phyloP scores from a whole-genome alignment of 2,888 invertebrate species.

The Habrosyne pyritoides region DNA sequence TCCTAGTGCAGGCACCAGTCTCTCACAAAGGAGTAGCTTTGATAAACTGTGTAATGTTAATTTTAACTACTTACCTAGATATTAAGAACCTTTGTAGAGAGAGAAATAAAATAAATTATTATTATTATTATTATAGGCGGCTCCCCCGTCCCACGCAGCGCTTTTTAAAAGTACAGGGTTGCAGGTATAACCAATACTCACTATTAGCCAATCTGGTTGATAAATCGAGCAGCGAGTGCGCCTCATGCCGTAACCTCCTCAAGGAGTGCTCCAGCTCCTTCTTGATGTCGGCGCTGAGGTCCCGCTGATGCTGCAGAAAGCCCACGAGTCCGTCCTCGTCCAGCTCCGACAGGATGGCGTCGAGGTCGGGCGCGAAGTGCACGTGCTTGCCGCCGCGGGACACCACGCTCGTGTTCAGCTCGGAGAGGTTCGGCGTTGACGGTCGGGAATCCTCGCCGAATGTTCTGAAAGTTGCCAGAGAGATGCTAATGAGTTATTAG shows the following conservation, averaged over 20 bases:
- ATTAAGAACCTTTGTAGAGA: no score
- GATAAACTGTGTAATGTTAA: no score
- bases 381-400: slow-evolving; percentile 78
- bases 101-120: no score
- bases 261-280: slow-evolving; percentile 87
- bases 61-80: no score
- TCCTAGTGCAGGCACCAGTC: no score
- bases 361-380: slow-evolving; percentile 89
- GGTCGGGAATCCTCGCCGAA: slow-evolving; percentile 52
- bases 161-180: no score
- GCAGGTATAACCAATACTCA: slow-evolving; percentile 37
- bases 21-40: no score
- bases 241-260: slow-evolving; percentile 86
- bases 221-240: slow-evolving; percentile 87
- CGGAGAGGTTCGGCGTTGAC: slow-evolving; percentile 45
- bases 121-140: no score
- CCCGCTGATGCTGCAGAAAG: slow-evolving; percentile 79
- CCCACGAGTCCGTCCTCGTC: slow-evolving; percentile 84
- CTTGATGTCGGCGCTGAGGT: slow-evolving; percentile 83
- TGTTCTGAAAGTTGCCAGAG: slow-evolving; percentile 29
- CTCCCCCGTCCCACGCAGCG: no score
- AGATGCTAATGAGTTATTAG: background rate
- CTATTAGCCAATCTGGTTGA: slow-evolving; percentile 64
- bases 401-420: slow-evolving; percentile 50
- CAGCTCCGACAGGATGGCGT: slow-evolving; percentile 82